These are phyloP conservation scores for Tyrophagus putrescentiae DNA, from an alignment of 1,140 invertebrate genomes.

Conservation along the genomic window DNA sequence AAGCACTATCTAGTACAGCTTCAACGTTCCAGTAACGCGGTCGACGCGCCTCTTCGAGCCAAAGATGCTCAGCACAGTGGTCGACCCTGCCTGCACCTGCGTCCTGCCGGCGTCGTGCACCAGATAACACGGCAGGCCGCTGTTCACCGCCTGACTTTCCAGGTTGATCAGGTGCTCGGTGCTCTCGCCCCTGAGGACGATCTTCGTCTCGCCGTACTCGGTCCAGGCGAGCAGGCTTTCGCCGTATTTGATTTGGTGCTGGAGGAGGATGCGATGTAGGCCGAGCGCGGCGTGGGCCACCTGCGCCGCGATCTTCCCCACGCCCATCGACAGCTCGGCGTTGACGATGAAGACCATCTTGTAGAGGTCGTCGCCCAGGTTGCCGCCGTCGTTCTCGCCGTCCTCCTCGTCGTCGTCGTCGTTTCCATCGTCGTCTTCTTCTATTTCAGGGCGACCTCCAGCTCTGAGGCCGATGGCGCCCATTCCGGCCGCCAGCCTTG, in stretches of 20 bases:
- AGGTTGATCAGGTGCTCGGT: slow-evolving; percentile 40
- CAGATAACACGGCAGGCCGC: slow-evolving; percentile 40
- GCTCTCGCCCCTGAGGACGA: slow-evolving; percentile 44
- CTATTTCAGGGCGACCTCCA: not conserved
- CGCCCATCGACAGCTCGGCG: slow-evolving; percentile 42
- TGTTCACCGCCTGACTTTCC: slow-evolving; percentile 36
- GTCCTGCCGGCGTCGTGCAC: slow-evolving; percentile 48
- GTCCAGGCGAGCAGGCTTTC: slow-evolving; percentile 39
- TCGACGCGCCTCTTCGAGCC: slow-evolving; percentile 28
- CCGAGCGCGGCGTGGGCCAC: slow-evolving; percentile 47
- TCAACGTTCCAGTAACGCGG: slow-evolving; percentile 27
- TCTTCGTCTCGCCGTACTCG: slow-evolving; percentile 45
- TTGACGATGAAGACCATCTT: slow-evolving; percentile 55
- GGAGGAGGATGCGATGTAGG: slow-evolving; percentile 38
- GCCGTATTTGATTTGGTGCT: slow-evolving; percentile 35
- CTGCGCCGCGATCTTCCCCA: slow-evolving; percentile 47
- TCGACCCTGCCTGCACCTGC: slow-evolving; percentile 36
- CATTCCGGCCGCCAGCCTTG: not conserved
- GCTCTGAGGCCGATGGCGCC: not conserved
- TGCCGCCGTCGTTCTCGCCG: slow-evolving; percentile 22
- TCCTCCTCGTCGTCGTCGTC: slow-evolving; percentile 27
- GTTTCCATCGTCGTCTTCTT: slow-evolving; percentile 6
- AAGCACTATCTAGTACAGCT: slow-evolving; percentile 28
- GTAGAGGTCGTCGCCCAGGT: slow-evolving; percentile 34
- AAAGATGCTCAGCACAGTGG: slow-evolving; percentile 29